phyloP scores from a whole-genome alignment of 2,797 vertebrate species.

The Acrossocheilus wenchowensis region DNA sequence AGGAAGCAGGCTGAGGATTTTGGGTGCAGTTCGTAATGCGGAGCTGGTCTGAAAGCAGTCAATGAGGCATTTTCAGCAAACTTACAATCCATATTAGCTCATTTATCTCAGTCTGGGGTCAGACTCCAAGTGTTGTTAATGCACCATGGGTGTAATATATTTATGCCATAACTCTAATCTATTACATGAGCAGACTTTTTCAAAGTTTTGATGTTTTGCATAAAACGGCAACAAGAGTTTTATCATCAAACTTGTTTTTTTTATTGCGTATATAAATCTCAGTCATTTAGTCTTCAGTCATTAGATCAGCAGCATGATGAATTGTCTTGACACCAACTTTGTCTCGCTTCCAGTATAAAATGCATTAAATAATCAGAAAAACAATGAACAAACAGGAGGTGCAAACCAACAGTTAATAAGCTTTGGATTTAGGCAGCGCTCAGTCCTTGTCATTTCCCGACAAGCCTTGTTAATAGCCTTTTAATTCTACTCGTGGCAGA shows the following conservation, averaged over 20 bases:
- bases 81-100: conserved; percentile 5
- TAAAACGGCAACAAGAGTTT: neutral
- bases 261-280: neutral
- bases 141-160: neutral
- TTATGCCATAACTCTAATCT: neutral
- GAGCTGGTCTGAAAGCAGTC: conserved; percentile 12
- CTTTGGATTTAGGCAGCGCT: conserved; percentile 19
- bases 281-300: neutral
- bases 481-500: conserved; percentile 14
- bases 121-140: conserved; percentile 4
- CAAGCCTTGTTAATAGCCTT: conserved; percentile 10
- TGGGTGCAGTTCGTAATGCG: conserved; percentile 21
- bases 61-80: conserved; percentile 28
- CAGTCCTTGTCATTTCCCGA: conserved; percentile 10
- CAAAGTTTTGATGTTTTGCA: neutral
- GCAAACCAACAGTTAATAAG: conserved; percentile 26
- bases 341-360: neutral
- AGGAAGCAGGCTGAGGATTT: conserved; percentile 47
- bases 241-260: neutral
- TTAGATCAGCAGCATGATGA: neutral
- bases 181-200: neutral
- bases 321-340: neutral
- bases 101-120: conserved; percentile 23
- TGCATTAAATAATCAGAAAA: conserved; percentile 20
- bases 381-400: conserved; percentile 16